Percentiles rank a stretch among this genome's conserved stretches.
These are phyloP conservation scores for Camponotus fellah DNA, from an alignment of 2,888 invertebrate genomes.

Conservation along the genomic window DNA sequence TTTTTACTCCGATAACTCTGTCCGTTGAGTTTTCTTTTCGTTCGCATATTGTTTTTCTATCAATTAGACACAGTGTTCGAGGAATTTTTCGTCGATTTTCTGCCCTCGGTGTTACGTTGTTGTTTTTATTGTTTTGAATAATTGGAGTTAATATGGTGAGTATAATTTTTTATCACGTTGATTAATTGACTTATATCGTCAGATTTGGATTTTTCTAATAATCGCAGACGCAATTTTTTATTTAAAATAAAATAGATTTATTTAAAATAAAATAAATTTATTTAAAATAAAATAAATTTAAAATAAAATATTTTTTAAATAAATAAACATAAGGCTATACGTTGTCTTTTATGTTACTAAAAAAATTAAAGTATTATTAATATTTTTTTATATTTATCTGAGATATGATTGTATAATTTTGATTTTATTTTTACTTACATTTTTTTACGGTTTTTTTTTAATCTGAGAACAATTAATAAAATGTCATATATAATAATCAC, in stretches of 20 bases:
- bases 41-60: neutral
- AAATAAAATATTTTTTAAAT: neutral
- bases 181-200: neutral
- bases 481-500: neutral
- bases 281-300: no score
- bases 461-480: neutral
- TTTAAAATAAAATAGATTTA: neutral
- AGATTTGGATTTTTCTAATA: neutral
- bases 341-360: neutral
- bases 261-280: no score
- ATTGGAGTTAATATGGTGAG: slow-evolving; percentile 69
- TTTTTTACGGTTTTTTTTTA: neutral
- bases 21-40: slow-evolving; percentile 21
- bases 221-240: neutral
- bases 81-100: neutral
- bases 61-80: slow-evolving; percentile 7
- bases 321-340: neutral
- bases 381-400: neutral
- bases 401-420: neutral
- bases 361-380: neutral
- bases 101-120: slow-evolving; percentile 53
- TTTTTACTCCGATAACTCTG: neutral
- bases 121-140: slow-evolving; percentile 38
- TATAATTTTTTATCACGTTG: slow-evolving; percentile 8
- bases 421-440: no score